Percentiles rank a stretch among this genome's conserved stretches.
phyloP scores from a whole-genome alignment of 2,888 invertebrate genomes.

The Dolichopus griseipennis region DNA sequence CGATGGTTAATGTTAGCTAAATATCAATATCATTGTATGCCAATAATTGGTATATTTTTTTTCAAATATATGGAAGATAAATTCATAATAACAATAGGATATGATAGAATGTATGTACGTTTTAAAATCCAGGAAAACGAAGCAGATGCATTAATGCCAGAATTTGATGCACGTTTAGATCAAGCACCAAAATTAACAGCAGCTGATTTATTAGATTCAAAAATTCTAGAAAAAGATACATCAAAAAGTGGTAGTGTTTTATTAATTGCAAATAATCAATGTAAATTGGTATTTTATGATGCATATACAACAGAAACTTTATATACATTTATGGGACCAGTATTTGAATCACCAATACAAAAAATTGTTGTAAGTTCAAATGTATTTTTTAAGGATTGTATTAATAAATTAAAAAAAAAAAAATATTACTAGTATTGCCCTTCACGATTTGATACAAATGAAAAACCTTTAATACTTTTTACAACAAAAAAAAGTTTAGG shows the following conservation, averaged over 20 bases:
- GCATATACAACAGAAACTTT: slow-evolving; percentile 55
- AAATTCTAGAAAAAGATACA: slow-evolving; percentile 13
- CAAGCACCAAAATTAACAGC: slow-evolving; percentile 46
- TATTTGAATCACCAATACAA: slow-evolving; percentile 53
- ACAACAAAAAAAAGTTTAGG: slow-evolving; percentile 48
- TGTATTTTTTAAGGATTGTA: not conserved
- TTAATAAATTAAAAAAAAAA: not conserved
- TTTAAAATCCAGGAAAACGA: slow-evolving; percentile 12
- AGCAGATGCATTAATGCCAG: slow-evolving; percentile 7
- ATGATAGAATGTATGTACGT: slow-evolving; percentile 42
- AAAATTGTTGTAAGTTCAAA: slow-evolving; percentile 35
- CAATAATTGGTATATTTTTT: slow-evolving; percentile 51
- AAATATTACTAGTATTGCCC: not conserved
- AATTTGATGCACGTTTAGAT: slow-evolving; percentile 41
- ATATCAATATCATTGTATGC: slow-evolving; percentile 52
- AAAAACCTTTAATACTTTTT: not conserved
- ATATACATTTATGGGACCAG: slow-evolving; percentile 59
- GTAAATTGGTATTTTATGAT: slow-evolving; percentile 61
- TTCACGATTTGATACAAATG: not conserved
- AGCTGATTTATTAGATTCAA: slow-evolving; percentile 15
- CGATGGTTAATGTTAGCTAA: slow-evolving; percentile 53
- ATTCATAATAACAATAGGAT: slow-evolving; percentile 49
- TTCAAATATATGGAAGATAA: slow-evolving; percentile 37
- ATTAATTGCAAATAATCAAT: slow-evolving; percentile 39
- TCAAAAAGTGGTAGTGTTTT: slow-evolving; percentile 14